These are phyloP conservation scores for Cepaea hortensis DNA, from an alignment of 2,888 invertebrate species.

Conservation along the genomic window DNA sequence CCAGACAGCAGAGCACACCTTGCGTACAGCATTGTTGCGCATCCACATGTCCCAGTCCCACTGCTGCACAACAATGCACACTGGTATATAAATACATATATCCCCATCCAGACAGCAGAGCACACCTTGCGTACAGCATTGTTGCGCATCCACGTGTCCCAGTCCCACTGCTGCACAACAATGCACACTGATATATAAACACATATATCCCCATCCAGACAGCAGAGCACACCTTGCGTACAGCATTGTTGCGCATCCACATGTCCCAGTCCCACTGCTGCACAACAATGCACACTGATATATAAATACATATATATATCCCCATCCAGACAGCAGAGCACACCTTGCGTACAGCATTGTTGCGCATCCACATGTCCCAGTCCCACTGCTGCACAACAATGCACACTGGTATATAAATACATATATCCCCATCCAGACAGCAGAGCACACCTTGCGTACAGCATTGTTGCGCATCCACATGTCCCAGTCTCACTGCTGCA, in stretches of 20 bases:
- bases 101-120: too few relatives aligned
- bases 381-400: slow-evolving; percentile 78
- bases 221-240: slow-evolving; percentile 79
- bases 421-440: too few relatives aligned
- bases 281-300: slow-evolving; percentile 48
- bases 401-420: neutral
- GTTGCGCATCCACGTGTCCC: slow-evolving; percentile 82
- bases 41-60: slow-evolving; percentile 84
- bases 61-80: slow-evolving; percentile 72
- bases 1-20: slow-evolving; percentile 70
- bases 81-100: too few relatives aligned
- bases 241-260: slow-evolving; percentile 80
- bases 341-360: slow-evolving; percentile 79
- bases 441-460: slow-evolving; percentile 79
- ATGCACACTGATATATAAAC: neutral
- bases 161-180: slow-evolving; percentile 79
- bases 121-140: slow-evolving; percentile 79
- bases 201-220: too few relatives aligned
- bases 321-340: too few relatives aligned
- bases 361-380: slow-evolving; percentile 82
- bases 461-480: slow-evolving; percentile 81
- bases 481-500: slow-evolving; percentile 81
- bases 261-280: slow-evolving; percentile 82
- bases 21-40: slow-evolving; percentile 79
- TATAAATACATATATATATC: too few relatives aligned